Conservation (phyloP, 2,113 vertebrate genomes). For the Etheostoma spectabile region DNA sequence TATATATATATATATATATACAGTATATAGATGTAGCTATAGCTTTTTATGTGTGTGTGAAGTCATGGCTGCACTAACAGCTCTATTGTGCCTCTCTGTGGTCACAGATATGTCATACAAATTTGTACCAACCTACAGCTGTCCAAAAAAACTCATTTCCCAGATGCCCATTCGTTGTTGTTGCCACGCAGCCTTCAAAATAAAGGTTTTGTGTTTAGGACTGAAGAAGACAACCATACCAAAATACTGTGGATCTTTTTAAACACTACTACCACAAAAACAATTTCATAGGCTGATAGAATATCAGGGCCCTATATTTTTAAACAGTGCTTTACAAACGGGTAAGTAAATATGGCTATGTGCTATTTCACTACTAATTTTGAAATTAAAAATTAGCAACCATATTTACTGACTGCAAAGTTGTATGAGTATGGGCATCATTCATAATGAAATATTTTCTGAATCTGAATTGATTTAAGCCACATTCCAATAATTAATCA, state of each 20-base stretch:
- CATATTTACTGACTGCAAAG: not conserved
- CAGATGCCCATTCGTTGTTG: conserved; percentile 19
- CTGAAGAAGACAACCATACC: not conserved
- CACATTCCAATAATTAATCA: no score
- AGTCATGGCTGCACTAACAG: not conserved
- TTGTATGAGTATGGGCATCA: not conserved
- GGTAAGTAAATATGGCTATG: no score
- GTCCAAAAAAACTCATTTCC: conserved; percentile 43
- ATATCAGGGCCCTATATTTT: not conserved
- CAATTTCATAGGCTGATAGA: no score
- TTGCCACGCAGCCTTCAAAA: conserved; percentile 10
- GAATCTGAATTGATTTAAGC: not conserved
- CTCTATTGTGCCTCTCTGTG: conserved; percentile 49
- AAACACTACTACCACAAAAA: no score
- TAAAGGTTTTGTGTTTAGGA: conserved; percentile 14
- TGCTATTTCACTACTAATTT: not conserved
- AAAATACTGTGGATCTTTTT: not conserved
- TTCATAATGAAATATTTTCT: not conserved
- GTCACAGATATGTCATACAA: conserved; percentile 37
- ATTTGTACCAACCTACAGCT: fast-evolving
- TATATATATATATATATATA: no score
- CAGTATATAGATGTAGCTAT: no score
- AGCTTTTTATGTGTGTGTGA: not conserved
- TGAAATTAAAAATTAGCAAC: not conserved
- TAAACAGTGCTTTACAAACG: not conserved